Conservation (phyloP, 2,797 vertebrate genomes). For the Aldrovandia affinis region DNA sequence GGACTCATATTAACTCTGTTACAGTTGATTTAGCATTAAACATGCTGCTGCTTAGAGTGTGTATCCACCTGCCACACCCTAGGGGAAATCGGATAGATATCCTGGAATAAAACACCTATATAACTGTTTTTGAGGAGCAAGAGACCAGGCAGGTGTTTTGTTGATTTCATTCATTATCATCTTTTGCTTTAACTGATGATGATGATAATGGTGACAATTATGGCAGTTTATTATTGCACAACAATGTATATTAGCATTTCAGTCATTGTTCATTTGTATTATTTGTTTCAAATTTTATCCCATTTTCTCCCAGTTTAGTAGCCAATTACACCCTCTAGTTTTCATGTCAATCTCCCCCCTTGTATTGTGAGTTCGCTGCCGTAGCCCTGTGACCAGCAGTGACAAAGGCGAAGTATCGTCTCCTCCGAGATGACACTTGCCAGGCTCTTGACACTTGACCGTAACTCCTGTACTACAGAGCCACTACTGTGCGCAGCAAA, state of each 20-base stretch:
- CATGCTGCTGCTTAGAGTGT: not conserved
- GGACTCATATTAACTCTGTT: not conserved
- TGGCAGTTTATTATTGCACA: not conserved
- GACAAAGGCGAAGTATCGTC: no score
- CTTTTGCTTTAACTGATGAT: not conserved
- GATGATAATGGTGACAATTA: not conserved
- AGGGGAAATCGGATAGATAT: not conserved
- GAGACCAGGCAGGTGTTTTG: not conserved
- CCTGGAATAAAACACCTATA: not conserved
- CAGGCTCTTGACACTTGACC: no score
- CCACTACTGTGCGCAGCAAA: no score
- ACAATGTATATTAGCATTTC: slow-evolving; percentile 28
- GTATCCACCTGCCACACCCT: not conserved
- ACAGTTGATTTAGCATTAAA: not conserved
- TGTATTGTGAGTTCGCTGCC: no score
- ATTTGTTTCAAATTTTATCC: no score
- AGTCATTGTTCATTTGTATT: no score
- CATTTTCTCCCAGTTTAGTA: no score
- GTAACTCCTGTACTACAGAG: no score
- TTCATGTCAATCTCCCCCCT: no score
- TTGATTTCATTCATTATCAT: not conserved
- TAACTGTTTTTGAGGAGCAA: not conserved
- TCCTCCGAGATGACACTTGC: no score
- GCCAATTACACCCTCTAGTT: no score
- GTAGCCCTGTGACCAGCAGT: no score